phyloP scores from a whole-genome alignment of 2,797 vertebrate species.

The Dendrocincla tyrannina region DNA sequence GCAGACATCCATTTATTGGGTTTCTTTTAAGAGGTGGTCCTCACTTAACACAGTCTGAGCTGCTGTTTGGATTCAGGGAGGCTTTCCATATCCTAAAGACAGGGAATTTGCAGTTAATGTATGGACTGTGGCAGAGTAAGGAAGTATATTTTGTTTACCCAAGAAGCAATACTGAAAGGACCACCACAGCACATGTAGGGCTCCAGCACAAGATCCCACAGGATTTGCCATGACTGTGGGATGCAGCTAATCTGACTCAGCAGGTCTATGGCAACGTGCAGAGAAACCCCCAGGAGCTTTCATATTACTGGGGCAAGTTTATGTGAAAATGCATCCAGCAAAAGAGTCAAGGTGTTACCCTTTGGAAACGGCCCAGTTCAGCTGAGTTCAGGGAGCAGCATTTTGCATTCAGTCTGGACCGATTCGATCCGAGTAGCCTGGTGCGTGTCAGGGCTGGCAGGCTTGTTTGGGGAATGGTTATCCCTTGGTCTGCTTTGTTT shows the following conservation, averaged over 20 bases:
- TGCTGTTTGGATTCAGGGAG: background rate
- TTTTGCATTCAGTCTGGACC: conserved; percentile 27
- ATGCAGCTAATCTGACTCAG: background rate
- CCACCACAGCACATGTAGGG: background rate
- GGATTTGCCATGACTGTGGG: background rate
- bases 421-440: background rate
- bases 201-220: background rate
- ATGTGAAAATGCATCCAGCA: background rate
- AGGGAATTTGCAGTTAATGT: background rate
- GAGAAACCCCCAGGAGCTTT: background rate
- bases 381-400: background rate
- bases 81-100: background rate
- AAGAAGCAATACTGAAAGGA: background rate
- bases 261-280: background rate
- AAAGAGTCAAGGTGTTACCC: background rate
- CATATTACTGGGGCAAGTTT: background rate
- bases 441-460: background rate
- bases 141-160: background rate
- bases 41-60: background rate
- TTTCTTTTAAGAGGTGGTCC: background rate
- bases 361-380: background rate
- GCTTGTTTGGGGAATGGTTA: background rate
- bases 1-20: background rate
- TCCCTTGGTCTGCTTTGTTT: background rate
- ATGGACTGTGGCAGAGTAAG: background rate